phyloP scores from a whole-genome alignment of 1,140 invertebrate genomes.

The Scaptodrosophila lebanonensis region DNA sequence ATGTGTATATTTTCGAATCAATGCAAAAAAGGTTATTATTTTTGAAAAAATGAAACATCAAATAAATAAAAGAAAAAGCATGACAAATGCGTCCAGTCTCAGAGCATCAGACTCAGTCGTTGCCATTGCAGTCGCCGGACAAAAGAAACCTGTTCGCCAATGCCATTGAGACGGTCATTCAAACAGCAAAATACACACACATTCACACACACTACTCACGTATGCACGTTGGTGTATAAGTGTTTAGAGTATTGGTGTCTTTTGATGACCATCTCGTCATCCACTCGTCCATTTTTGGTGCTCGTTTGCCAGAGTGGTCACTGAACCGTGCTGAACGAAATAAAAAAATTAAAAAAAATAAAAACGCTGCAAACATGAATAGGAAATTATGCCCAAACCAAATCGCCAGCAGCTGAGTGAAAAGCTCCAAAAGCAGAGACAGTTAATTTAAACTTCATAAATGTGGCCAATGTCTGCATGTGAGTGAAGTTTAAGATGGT shows the following conservation, averaged over 20 bases:
- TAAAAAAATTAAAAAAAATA: background rate
- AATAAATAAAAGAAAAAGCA: slow-evolving; percentile 54
- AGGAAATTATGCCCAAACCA: slow-evolving; percentile 46
- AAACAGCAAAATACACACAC: slow-evolving; percentile 14
- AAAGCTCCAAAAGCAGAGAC: slow-evolving; percentile 18
- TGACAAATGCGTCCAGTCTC: slow-evolving; percentile 64
- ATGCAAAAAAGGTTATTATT: no score
- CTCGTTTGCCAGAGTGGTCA: slow-evolving; percentile 39
- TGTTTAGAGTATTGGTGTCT: no score
- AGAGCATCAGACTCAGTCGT: no score
- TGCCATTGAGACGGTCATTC: no score
- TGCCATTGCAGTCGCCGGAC: no score
- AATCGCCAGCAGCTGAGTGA: background rate
- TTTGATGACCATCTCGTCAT: slow-evolving; percentile 3
- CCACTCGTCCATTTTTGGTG: slow-evolving; percentile 42
- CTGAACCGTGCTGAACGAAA: slow-evolving; percentile 40
- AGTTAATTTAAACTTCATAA: slow-evolving; percentile 40
- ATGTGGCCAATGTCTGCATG: slow-evolving; percentile 16
- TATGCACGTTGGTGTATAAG: no score
- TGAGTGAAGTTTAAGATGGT: background rate
- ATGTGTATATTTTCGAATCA: no score
- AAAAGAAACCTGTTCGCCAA: slow-evolving; percentile 52
- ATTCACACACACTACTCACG: slow-evolving; percentile 3
- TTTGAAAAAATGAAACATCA: slow-evolving; percentile 16
- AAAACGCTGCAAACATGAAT: slow-evolving; percentile 32